phyloP scores from a whole-genome alignment of 2,113 vertebrate species.

The Brachirus orientalis region DNA sequence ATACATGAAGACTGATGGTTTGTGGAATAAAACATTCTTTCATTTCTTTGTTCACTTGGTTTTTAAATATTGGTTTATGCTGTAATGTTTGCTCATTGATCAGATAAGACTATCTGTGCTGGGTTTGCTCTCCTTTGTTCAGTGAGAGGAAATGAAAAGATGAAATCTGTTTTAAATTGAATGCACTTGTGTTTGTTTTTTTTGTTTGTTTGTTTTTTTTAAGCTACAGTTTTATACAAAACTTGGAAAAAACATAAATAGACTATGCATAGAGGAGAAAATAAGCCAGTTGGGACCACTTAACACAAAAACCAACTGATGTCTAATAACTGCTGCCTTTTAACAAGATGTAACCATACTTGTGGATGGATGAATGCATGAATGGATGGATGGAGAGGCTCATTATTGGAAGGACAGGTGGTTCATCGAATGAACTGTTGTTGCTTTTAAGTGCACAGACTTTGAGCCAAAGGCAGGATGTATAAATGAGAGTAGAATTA shows the following conservation, averaged over 20 bases:
- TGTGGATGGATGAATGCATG: neutral
- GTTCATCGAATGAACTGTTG: slow-evolving; percentile 44
- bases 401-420: slow-evolving; percentile 48
- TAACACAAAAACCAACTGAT: no score
- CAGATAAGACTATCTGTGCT: slow-evolving; percentile 21
- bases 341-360: slow-evolving; percentile 9
- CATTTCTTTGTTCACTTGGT: neutral
- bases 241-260: neutral
- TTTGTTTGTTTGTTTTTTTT: no score
- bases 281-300: neutral
- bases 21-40: neutral
- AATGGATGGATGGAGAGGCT: slow-evolving; percentile 41
- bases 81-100: slow-evolving; percentile 10
- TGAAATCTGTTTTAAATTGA: slow-evolving; percentile 46
- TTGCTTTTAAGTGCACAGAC: slow-evolving; percentile 39
- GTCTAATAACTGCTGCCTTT: neutral
- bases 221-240: no score
- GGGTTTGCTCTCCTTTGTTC: slow-evolving; percentile 29
- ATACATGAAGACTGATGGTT: no score
- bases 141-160: slow-evolving; percentile 61
- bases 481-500: slow-evolving; percentile 39
- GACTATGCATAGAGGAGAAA: neutral
- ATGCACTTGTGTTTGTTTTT: neutral
- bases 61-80: neutral
- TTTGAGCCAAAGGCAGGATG: slow-evolving; percentile 35